Percentiles rank a stretch among this genome's conserved stretches.
These are phyloP conservation scores for Numida meleagris DNA, from an alignment of 2,113 vertebrate genomes.

Conservation along the genomic window DNA sequence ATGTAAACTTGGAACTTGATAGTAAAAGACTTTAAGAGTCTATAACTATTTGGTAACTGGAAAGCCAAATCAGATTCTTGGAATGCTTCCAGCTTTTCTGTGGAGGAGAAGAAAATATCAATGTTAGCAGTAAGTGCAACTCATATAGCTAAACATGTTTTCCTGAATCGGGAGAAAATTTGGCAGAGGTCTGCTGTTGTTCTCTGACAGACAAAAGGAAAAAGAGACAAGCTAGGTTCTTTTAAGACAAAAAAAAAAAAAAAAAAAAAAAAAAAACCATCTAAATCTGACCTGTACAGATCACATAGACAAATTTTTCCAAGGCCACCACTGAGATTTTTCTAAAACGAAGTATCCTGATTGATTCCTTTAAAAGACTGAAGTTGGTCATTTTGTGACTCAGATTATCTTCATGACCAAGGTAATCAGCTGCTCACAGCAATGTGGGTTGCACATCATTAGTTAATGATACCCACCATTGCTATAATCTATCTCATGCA, in stretches of 20 bases:
- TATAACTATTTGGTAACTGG: fast-evolving
- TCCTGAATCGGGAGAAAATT: background rate
- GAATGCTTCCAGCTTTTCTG: background rate
- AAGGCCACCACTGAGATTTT: background rate
- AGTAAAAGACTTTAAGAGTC: background rate
- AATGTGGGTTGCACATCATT: background rate
- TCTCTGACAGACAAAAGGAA: background rate
- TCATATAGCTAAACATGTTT: background rate
- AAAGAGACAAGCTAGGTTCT: background rate
- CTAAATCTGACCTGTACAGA: background rate
- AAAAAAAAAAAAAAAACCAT: background rate
- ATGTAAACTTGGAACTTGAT: background rate
- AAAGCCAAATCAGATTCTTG: background rate
- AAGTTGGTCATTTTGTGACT: background rate
- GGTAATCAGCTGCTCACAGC: background rate
- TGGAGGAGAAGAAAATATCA: background rate
- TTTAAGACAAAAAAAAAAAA: background rate
- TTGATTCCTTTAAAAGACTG: background rate
- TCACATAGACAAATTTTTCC: fast-evolving
- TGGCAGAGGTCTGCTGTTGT: background rate
- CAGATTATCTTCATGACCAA: background rate
- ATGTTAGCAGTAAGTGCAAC: background rate
- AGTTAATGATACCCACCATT: background rate
- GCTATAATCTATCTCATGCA: background rate
- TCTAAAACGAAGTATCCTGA: background rate